These are phyloP conservation scores for Hanleya hanleyi DNA, from an alignment of 2,888 invertebrate genomes.

Conservation along the genomic window DNA sequence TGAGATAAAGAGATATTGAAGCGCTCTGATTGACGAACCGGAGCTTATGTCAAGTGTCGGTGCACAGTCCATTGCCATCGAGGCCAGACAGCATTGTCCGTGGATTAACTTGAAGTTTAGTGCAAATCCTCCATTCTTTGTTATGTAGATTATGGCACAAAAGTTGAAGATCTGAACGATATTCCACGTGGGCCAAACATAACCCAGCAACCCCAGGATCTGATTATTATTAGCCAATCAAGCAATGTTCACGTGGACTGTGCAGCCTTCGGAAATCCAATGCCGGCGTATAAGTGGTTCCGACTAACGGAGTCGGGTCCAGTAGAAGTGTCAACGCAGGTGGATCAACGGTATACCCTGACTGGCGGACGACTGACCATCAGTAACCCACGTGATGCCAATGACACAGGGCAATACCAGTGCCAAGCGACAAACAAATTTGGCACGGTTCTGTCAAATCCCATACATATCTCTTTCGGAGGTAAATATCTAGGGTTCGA, in stretches of 20 bases:
- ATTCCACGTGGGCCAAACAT: constrained; percentile 93
- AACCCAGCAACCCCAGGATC: constrained; percentile 81
- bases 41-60: no score
- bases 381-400: constrained; percentile 82
- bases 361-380: constrained; percentile 87
- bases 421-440: constrained; percentile 92
- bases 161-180: constrained; percentile 80
- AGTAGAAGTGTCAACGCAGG: constrained; percentile 67
- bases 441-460: constrained; percentile 91
- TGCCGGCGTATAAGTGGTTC: constrained; percentile 92
- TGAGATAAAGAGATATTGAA: no score
- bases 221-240: constrained; percentile 58
- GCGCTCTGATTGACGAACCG: no score
- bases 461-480: constrained; percentile 90
- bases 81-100: no score
- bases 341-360: constrained; percentile 82
- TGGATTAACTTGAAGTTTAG: no score
- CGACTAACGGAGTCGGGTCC: constrained; percentile 69
- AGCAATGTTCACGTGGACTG: constrained; percentile 65
- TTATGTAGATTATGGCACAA: constrained; percentile 69
- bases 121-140: no score
- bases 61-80: no score
- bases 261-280: constrained; percentile 83
- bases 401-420: constrained; percentile 91
- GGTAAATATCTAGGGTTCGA: constrained; percentile 69